Conservation (phyloP, 2,113 vertebrate species). For the Antechinus flavipes region DNA sequence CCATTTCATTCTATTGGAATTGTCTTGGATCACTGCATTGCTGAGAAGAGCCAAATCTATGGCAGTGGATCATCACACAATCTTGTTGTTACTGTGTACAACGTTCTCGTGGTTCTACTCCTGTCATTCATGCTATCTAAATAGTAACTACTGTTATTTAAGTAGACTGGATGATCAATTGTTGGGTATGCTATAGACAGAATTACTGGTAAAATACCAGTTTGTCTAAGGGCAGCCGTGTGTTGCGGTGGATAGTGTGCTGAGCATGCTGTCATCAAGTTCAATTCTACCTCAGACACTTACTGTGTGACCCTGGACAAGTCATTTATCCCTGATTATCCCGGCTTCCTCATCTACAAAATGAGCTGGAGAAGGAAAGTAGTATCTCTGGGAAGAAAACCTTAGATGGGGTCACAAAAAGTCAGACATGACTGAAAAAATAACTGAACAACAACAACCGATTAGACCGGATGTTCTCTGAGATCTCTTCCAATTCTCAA, state of each 20-base stretch:
- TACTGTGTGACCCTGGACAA: neutral
- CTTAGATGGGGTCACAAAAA: neutral
- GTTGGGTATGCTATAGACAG: neutral
- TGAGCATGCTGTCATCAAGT: neutral
- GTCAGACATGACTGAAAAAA: neutral
- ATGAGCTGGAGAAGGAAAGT: neutral
- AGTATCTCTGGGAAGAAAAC: neutral
- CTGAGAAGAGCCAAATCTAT: too few species aligned
- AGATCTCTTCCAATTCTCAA: neutral
- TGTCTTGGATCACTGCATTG: too few species aligned
- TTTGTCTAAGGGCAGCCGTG: neutral
- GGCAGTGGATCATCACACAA: too few species aligned
- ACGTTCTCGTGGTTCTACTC: too few species aligned
- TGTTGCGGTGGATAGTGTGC: neutral
- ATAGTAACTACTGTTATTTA: neutral
- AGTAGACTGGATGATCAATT: neutral
- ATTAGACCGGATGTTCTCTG: neutral
- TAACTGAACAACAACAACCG: neutral
- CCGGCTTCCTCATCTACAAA: neutral
- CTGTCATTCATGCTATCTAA: neutral
- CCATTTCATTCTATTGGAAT: too few species aligned
- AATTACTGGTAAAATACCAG: neutral
- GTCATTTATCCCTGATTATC: neutral
- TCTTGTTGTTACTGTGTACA: too few species aligned
- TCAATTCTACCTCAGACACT: neutral